These are phyloP conservation scores for Venustoraphidia nigricollis DNA, from an alignment of 2,888 invertebrate genomes.

Conservation along the genomic window DNA sequence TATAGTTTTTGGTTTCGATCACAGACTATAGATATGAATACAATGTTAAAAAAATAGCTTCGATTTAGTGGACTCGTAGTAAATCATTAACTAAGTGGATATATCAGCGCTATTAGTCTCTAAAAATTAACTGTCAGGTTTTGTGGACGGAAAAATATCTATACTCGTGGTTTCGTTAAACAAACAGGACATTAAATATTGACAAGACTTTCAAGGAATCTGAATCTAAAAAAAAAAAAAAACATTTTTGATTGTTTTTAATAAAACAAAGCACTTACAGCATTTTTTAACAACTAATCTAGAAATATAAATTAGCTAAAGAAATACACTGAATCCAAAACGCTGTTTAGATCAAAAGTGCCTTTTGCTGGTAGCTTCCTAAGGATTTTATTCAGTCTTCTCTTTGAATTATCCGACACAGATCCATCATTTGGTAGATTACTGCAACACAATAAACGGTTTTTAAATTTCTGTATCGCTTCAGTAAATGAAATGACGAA, in stretches of 20 bases:
- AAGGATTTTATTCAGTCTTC: slow-evolving; percentile 44
- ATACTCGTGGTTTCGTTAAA: no score
- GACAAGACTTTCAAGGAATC: no score
- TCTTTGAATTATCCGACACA: slow-evolving; percentile 37
- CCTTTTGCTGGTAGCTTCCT: slow-evolving; percentile 56
- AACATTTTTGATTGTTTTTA: neutral
- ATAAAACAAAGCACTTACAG: neutral
- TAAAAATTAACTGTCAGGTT: no score
- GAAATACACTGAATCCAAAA: slow-evolving; percentile 69
- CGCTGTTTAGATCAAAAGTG: slow-evolving; percentile 56
- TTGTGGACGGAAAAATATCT: no score
- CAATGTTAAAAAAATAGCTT: no score
- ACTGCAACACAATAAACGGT: slow-evolving; percentile 23
- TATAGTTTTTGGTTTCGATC: no score
- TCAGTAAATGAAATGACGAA: no score
- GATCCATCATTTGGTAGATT: slow-evolving; percentile 33
- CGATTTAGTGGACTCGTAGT: no score
- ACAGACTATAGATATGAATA: no score
- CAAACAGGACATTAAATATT: no score
- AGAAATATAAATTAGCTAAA: slow-evolving; percentile 46
- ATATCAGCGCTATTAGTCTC: no score
- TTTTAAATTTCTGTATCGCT: neutral
- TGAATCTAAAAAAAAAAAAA: neutral
- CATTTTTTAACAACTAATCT: neutral
- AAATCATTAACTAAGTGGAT: no score